Evolutionary conservation across 2,888 invertebrate species (phyloP).

Genomic region (Scotopteryx bipunctaria): DNA sequence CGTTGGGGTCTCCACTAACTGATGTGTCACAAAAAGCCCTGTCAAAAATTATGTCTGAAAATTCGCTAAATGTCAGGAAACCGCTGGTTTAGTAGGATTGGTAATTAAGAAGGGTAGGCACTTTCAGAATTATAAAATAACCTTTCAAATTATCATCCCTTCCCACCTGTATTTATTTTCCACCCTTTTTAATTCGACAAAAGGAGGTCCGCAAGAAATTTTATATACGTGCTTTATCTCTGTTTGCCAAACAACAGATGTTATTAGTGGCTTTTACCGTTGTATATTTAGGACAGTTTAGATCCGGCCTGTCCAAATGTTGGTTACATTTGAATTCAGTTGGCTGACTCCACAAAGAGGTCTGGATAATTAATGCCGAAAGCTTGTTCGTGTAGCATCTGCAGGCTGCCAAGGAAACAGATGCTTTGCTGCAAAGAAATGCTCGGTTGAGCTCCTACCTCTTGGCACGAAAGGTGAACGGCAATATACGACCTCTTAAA

Average conservation of each 20-base stretch:
- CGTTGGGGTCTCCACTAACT: too few relatives aligned
- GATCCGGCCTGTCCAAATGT: constrained; percentile 31
- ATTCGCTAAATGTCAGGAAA: too few relatives aligned
- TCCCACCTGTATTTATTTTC: constrained; percentile 9
- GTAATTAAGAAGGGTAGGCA: too few relatives aligned
- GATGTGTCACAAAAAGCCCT: too few relatives aligned
- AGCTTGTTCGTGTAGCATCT: constrained; percentile 6
- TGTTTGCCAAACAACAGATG: constrained; percentile 28
- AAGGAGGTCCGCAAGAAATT: constrained; percentile 16
- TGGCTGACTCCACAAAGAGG: constrained; percentile 21
- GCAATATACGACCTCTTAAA: background rate
- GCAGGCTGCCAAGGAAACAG: constrained; percentile 20
- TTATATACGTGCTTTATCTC: constrained; percentile 27
- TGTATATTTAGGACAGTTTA: constrained; percentile 35
- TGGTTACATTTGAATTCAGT: constrained; percentile 31
- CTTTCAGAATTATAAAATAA: background rate
- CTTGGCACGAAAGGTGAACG: background rate
- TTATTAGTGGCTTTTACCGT: constrained; percentile 25
- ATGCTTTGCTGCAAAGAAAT: constrained; percentile 14
- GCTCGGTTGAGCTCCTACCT: constrained; percentile 10
- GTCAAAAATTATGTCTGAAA: too few relatives aligned
- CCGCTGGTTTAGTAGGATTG: too few relatives aligned
- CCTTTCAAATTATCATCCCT: background rate
- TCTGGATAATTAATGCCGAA: constrained; percentile 17
- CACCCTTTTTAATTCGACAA: constrained; percentile 16